Conservation (phyloP, 2,888 invertebrate species). For the Dilophus febrilis region DNA sequence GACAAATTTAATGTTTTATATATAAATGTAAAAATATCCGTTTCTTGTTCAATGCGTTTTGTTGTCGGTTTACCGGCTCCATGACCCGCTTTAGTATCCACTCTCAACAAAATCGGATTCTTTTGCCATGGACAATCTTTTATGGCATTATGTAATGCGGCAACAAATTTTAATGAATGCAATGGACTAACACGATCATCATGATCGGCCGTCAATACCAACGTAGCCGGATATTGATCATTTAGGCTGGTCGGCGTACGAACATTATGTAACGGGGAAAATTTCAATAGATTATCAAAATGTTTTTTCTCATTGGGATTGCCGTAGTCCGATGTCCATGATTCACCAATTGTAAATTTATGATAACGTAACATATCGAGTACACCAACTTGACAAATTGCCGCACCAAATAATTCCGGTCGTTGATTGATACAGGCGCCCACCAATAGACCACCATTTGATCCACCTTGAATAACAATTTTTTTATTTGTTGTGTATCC, state of each 20-base stretch:
- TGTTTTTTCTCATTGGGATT: constrained; percentile 72
- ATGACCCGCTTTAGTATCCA: constrained; percentile 95
- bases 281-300: constrained; percentile 67
- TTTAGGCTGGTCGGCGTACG: constrained; percentile 39
- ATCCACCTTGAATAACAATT: constrained; percentile 82
- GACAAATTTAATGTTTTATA: constrained; percentile 20
- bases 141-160: constrained; percentile 66
- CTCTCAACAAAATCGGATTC: constrained; percentile 72
- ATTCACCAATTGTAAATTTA: constrained; percentile 94
- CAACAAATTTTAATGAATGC: constrained; percentile 90
- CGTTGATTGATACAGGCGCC: constrained; percentile 90
- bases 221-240: constrained; percentile 72
- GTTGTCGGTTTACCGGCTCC: constrained; percentile 92
- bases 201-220: constrained; percentile 93
- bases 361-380: constrained; percentile 96
- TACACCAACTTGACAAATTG: constrained; percentile 88
- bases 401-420: constrained; percentile 86
- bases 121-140: constrained; percentile 44
- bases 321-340: constrained; percentile 94
- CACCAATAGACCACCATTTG: constrained; percentile 93
- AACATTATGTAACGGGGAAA: constrained; percentile 91
- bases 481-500: constrained; percentile 61
- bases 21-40: constrained; percentile 55
- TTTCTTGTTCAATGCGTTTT: constrained; percentile 88
- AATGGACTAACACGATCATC: constrained; percentile 96